These are phyloP conservation scores for Anoplolepis gracilipes DNA, from an alignment of 1,140 invertebrate genomes.

Conservation along the genomic window DNA sequence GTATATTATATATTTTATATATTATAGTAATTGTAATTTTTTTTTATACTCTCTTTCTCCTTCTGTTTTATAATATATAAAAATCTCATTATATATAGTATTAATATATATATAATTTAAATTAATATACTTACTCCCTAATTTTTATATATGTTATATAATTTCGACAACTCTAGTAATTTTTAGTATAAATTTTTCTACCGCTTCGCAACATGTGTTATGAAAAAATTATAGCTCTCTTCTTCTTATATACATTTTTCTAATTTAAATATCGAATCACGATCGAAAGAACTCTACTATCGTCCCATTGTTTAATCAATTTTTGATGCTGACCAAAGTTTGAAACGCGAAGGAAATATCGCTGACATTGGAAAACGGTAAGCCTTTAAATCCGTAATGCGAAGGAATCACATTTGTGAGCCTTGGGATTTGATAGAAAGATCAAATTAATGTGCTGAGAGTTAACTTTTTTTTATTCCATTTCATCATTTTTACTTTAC, in stretches of 20 bases:
- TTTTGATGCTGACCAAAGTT: not conserved
- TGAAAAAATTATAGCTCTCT: too few species aligned
- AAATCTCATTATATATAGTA: not conserved
- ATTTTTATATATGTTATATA: not conserved
- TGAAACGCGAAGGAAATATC: slow-evolving; percentile 27
- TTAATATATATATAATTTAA: slow-evolving; percentile 1
- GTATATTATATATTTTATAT: too few species aligned
- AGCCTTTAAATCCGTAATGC: slow-evolving; percentile 43
- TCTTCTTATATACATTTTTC: not conserved
- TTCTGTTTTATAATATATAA: not conserved
- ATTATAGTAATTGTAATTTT: too few species aligned
- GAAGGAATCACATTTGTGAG: slow-evolving; percentile 54
- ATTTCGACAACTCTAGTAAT: too few species aligned
- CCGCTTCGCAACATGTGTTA: too few species aligned
- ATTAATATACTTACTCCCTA: not conserved
- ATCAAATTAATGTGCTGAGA: slow-evolving; percentile 58
- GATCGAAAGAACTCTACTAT: too few species aligned
- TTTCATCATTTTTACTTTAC: slow-evolving; percentile 39
- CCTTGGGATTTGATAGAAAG: slow-evolving; percentile 69
- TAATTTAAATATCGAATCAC: not conserved
- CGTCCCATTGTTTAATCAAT: not conserved
- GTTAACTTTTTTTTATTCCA: slow-evolving; percentile 30
- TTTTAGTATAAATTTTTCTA: too few species aligned
- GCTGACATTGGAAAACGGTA: slow-evolving; percentile 48
- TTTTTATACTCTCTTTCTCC: too few species aligned